phyloP scores from a whole-genome alignment of 2,888 invertebrate genomes.

The Synanthedon vespiformis region DNA sequence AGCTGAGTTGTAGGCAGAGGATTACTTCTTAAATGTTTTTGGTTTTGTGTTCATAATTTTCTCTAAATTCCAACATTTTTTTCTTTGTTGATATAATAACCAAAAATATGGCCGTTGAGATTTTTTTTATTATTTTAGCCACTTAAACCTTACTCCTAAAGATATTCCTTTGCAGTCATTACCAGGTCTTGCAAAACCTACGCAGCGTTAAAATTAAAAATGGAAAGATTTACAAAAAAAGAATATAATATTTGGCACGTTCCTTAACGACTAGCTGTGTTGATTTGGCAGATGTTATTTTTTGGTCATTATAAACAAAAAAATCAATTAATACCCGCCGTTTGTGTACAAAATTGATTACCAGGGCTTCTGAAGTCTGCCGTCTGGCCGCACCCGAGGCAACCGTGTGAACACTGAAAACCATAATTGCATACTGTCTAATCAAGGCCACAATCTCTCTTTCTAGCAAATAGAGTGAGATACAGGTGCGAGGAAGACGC shows the following conservation, averaged over 20 bases:
- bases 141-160: no score
- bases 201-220: background rate
- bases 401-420: conserved; percentile 58
- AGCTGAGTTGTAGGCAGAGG: no score
- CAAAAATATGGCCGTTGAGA: no score
- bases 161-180: no score
- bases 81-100: no score
- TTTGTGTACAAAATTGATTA: conserved; percentile 69
- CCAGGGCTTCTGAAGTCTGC: conserved; percentile 57
- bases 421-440: conserved; percentile 48
- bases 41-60: no score
- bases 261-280: conserved; percentile 51
- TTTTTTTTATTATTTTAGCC: no score
- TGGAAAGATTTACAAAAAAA: background rate
- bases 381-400: conserved; percentile 39
- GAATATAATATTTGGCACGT: conserved; percentile 40
- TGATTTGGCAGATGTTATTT: conserved; percentile 62
- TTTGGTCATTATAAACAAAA: conserved; percentile 53
- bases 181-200: no score
- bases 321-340: conserved; percentile 62
- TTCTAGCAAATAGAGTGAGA: conserved; percentile 16
- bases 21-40: no score
- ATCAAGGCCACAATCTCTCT: conserved; percentile 32
- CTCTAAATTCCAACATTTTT: no score
- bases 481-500: conserved; percentile 28